Evolutionary conservation across 2,888 invertebrate genomes (phyloP).

Genomic region (Ectemnius cavifrons): DNA sequence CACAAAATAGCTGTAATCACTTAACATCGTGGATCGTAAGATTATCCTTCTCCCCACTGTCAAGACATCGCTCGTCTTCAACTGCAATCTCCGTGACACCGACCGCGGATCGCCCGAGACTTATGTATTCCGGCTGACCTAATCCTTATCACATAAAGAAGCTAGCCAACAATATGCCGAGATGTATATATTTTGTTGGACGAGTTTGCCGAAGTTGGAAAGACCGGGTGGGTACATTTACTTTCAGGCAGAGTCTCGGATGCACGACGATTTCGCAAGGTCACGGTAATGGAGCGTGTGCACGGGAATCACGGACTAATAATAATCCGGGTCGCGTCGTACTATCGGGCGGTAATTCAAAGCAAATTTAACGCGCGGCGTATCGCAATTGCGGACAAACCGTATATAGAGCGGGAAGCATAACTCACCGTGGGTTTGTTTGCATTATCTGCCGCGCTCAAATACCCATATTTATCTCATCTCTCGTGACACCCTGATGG

Average conservation of each 20-base stretch:
- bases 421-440: conserved; percentile 74
- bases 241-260: background rate
- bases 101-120: background rate
- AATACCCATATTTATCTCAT: conserved; percentile 75
- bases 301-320: conserved; percentile 68
- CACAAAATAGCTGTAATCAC: conserved; percentile 78
- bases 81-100: conserved; percentile 28
- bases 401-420: conserved; percentile 66
- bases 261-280: conserved; percentile 40
- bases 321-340: conserved; percentile 68
- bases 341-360: conserved; percentile 70
- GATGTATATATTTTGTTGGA: no score
- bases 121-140: no score
- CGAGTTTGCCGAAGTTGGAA: no score
- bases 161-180: no score
- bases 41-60: conserved; percentile 65
- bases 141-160: no score
- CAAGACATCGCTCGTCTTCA: conserved; percentile 47
- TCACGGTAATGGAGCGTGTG: conserved; percentile 66
- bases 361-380: conserved; percentile 73
- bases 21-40: conserved; percentile 72
- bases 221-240: background rate
- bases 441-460: conserved; percentile 74
- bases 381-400: conserved; percentile 69
- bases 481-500: conserved; percentile 65